Base-by-base conservation (phyloP, 2,888 invertebrate species). In the Gisinianus flammeolus region DNA sequence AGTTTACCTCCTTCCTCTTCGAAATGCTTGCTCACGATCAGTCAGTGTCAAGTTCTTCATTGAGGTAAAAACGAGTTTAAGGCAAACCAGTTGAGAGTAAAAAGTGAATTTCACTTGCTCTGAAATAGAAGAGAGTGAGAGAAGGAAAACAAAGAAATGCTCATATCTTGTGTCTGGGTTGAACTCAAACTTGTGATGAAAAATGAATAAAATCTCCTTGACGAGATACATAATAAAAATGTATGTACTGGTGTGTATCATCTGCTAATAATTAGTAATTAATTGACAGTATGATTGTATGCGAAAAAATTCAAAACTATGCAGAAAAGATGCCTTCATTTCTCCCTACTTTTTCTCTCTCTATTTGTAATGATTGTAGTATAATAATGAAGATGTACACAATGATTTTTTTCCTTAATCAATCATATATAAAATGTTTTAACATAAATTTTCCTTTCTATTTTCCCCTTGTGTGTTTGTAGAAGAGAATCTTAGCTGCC, bases 11-110 rank as follows among this genome's bases (percentile, higher is more conserved):
- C 64, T 73, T 30, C 62, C 28, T 31, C 10, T 33, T 28, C 26
- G 10, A 66, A 31, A 66, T 66, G 2, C 19, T 2, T 44, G 44
- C 12, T 12, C 44, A 44, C 58, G 26, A 26, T 58, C 58, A 58
- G 44, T 69, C 69, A 69, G 69, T 69, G 69, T 69, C 69, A 69
- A 69, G 69, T 69, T 33, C 22, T 69, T 31, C 30, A n/a, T 67
- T n/a, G 28, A 67, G 5, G 31, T 35, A 44, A 74, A 71, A 74
- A 74, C 73, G 28, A 74, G 73, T 74, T 74, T 74, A 31, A 74
- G 35, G 64, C 30, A 26, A 70, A 74, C 73, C 66, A 74, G 73
- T 74, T 74, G 64, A 64, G 62, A 73, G 62, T 73, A 73, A 73
- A 73, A 73, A 62, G 72, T 33, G 31, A 64, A 64, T 35, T 64